Evolutionary conservation across 2,797 vertebrate genomes (phyloP), one percentile per base, ranked within the genome.

Genomic region (Leuciscus waleckii): DNA sequence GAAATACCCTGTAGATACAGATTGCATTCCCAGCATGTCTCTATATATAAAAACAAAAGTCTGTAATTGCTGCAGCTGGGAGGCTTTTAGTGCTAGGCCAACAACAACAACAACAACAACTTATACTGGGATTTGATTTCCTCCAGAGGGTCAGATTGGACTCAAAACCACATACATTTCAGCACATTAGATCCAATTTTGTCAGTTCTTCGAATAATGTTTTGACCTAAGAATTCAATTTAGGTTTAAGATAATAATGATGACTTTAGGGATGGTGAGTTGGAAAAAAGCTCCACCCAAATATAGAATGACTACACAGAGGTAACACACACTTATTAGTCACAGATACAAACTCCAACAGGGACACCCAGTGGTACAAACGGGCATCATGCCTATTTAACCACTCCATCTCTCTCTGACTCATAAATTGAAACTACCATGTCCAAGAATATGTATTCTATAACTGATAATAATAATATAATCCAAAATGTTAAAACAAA

Each of bases 341-440:
- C 26, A 51, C 68, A 67, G 35, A 5, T 58, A 61, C 23, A 5
- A 71, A 78, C 76, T 76, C 74, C 81, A 87, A 87, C 68, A 79
- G 85, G 67, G 85, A 70, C 85, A 79, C 81, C 81, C 41, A 79
- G 75, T 83, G 81, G 75, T 54, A 26, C 41, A 73, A 83, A 26
- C 17, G 54, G 85, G 67, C 65, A 83, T 21, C 41, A 63, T 73
- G 63, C 23, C 29, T 68, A 46, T 51, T 35, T 51, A 35, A 29
- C 43, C 26, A 17, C 43, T 74, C 46, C 4, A 6, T 46, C 29
- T 75, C 46, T 75, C 46, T 49, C 29, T 75, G 46, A 75, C 10
- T 35, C 73, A 54, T 13, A 75, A 35, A 11, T 35, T 51, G 5
- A 51, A 80, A 35, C 14, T 10, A n/a, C 14, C n/a, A 35, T 54